Percentiles rank a stretch among this genome's conserved stretches.
Evolutionary conservation across 2,113 vertebrate species (phyloP).

Genomic region (Otolemur garnettii): DNA sequence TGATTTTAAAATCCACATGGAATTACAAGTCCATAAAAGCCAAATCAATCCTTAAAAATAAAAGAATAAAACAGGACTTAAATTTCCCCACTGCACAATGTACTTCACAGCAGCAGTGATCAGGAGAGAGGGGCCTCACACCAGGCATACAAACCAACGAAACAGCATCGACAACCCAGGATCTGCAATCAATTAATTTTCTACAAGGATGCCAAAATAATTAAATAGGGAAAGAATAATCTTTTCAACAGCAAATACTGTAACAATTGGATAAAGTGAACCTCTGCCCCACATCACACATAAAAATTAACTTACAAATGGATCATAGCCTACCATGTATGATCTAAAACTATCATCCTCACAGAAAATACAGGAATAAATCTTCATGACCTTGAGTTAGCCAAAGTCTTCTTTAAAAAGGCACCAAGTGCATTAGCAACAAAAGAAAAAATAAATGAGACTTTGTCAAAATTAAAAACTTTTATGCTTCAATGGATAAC

Average conservation of each 20-base stretch:
- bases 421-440: not conserved
- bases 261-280: not conserved
- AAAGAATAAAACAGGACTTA: not conserved
- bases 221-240: not conserved
- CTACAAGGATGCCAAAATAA: not conserved
- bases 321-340: not conserved
- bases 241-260: slow-evolving; percentile 5
- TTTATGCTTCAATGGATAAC: not conserved
- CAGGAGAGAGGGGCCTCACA: not conserved
- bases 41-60: slow-evolving; percentile 5
- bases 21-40: not conserved
- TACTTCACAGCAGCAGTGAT: not conserved
- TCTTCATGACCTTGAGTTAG: not conserved
- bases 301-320: slow-evolving; percentile 20
- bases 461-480: slow-evolving; percentile 14
- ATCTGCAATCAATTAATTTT: not conserved
- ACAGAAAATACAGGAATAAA: not conserved
- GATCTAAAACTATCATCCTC: slow-evolving; percentile 40
- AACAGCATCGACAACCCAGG: not conserved
- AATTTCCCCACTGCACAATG: not conserved
- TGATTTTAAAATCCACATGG: slow-evolving; percentile 11
- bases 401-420: not conserved
- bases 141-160: not conserved
- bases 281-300: not conserved
- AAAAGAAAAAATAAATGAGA: not conserved